phyloP scores from a whole-genome alignment of 2,888 invertebrate genomes.

The Sesia bembeciformis region DNA sequence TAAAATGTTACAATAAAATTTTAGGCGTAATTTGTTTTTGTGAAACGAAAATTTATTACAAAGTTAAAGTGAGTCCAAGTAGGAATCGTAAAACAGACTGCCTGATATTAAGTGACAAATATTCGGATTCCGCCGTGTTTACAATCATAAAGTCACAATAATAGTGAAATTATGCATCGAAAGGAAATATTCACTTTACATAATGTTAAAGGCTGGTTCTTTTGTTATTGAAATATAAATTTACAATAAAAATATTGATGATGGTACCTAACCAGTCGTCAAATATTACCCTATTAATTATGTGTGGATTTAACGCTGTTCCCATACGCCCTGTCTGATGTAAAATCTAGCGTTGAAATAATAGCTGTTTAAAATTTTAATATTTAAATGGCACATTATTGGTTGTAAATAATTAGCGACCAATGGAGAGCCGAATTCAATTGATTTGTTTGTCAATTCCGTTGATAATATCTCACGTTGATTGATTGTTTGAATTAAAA shows the following conservation, averaged over 20 bases:
- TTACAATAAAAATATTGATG: too few species aligned
- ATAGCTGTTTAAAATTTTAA: slow-evolving; percentile 25
- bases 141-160: slow-evolving; percentile 47
- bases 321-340: slow-evolving; percentile 1
- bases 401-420: slow-evolving; percentile 42
- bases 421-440: slow-evolving; percentile 33
- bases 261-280: background rate
- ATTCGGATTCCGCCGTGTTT: slow-evolving; percentile 40
- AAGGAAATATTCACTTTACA: slow-evolving; percentile 35
- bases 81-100: slow-evolving; percentile 45
- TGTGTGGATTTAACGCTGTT: slow-evolving; percentile 1
- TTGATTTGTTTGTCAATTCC: slow-evolving; percentile 48
- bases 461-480: slow-evolving; percentile 45
- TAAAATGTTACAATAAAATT: slow-evolving; percentile 50
- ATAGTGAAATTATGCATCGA: slow-evolving; percentile 50
- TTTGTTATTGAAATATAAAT: too few species aligned
- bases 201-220: slow-evolving; percentile 1
- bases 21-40: slow-evolving; percentile 50
- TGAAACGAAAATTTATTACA: slow-evolving; percentile 47
- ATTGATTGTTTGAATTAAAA: slow-evolving; percentile 28
- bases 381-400: slow-evolving; percentile 39
- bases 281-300: slow-evolving; percentile 4
- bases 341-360: slow-evolving; percentile 14
- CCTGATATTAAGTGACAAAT: slow-evolving; percentile 60
- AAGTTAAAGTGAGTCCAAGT: slow-evolving; percentile 18